Evolutionary conservation across 1,140 invertebrate species (phyloP), one percentile per base, ranked within the genome.

Genomic region (Notospermus geniculatus): DNA sequence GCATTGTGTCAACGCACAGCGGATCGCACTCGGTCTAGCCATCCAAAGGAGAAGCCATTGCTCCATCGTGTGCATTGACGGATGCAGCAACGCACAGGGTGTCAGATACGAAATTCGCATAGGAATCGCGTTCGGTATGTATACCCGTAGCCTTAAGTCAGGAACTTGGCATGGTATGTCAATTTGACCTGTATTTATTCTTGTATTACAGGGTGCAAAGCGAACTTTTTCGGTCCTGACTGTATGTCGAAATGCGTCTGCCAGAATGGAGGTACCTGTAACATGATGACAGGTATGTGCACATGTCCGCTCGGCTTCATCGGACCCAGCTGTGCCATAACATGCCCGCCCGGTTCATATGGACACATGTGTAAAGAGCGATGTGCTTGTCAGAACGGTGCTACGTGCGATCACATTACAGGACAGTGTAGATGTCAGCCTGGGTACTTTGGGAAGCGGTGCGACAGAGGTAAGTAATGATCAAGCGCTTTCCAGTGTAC

Each of bases 171-270:
- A 88, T 89, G 69, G 85, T 87, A 57, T 88, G 88, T 0, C 57
- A 65, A 36, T 98, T 95, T 79, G 89, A 97, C 77, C 91, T 92
- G 54, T 86, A 92, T 0, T 91, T 89, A 13, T 93, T 93, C 4
- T 81, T 88, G 4, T 27, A 7, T 27, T 55, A 5, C 54, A 55
- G 54, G 54, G 7, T 96, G 93, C 75, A 89, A 90, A 0, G 81
- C 81, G 22, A 90, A 90, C 28, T 90, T 85, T 56, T 90, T 90
- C 75, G 92, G 92, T 0, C 80, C 83, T 22, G 84, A 88, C 56
- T 97, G 94, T 70, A 83, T 86, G 62, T 81, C 86, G 71, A 80
- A 84, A 58, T 96, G 94, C 78, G 86, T 89, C 70, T 97, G 94
- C 82, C 88, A 92, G 78, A 82, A 85, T 66, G 90, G 91, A 75